Evolutionary conservation across 1,140 invertebrate genomes (phyloP), one percentile per base, ranked within the genome.

Genomic region (Agrypnia vestita): DNA sequence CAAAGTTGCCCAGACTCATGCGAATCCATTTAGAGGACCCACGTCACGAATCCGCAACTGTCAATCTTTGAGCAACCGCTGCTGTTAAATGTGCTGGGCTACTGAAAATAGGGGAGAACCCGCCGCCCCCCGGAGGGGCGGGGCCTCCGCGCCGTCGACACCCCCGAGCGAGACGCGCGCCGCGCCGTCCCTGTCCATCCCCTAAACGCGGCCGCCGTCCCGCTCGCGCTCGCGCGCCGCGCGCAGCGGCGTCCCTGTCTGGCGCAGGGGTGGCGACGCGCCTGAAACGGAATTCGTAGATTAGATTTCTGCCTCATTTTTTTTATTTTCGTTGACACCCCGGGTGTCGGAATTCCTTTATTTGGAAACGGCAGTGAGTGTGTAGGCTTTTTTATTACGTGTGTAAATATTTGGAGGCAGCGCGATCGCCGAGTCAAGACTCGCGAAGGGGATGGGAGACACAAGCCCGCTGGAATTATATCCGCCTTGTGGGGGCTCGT

Each of bases 311-410:
- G 47, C 13, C 19, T 21, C 25, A 21, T 73, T 55, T 55, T 73
- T 73, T 73, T 73, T 73, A 73, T 55, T 53, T 35, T 55, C 17
- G 69, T 55, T 55, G 69, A 73, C 69, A 73, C 69, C 47, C 69
- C 49, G 49, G 69, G 69, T 73, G 69, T 73, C 15, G 69, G 69
- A 73, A 73, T 73, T 51, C 49, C 69, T 73, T 55, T 73, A 73
- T 73, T 73, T 35, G 69, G 19, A 12, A n/a, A 35, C 19, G 51
- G 19, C 12, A 47, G 64, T 69, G 47, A 71, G 15, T 71, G 67
- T 71, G 46, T 71, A 47, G 9, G 43, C 15, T 64, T 73, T 73
- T 73, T 73, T 73, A 53, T 51, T 53, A 73, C 21, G 69, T 73
- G 49, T 73, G 49, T 73, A 73, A 73, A 73, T 73, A 73, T 55